Evolutionary conservation across 2,113 vertebrate species (phyloP), one percentile per base, ranked within the genome.

Genomic region (Mirounga angustirostris): DNA sequence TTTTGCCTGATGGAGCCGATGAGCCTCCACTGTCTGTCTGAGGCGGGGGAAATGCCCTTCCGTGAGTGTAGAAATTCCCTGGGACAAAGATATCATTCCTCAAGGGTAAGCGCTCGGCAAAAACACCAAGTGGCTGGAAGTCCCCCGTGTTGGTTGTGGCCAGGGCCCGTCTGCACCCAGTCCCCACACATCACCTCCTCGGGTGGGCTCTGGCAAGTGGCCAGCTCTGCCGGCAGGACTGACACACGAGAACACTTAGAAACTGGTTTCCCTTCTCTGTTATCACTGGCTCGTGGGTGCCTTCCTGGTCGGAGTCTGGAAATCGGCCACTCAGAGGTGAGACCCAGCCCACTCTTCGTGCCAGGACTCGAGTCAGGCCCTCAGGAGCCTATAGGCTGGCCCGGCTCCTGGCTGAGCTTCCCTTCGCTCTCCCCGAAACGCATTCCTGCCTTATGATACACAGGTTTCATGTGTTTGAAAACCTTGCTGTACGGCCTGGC

Each of bases 181-280:
- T 14, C 40, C 26, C 28, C n/a, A 21, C 14, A 6, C 33, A 26
- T 83, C 74, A 67, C 12, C 14, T 7, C 71, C 58, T 5, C 0
- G 12, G 50, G 15, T 40, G 43, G n/a, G 4, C 40, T 92, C 3
- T 71, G 36, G 69, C 33, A 43, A 7, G 18, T 90, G 61, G 1
- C 92, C 56, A 84, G 0, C 96, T 96, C 93, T 95, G 14, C 74
- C 21, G 26, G 87, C 93, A 87, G 86, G 91, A 94, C n/a, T 58
- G 97, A 61, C 65, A 97, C 97, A 85, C 76, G 87, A 80, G 94
- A 94, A 95, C 96, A 54, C 95, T 97, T 98, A 96, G 95, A 98
- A 98, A 94, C 97, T 76, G 30, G 87, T 24, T 97, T 84, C 61
- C 12, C 91, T 33, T 61, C 22, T 81, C 58, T 40, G 46, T 61